Percentiles rank a stretch among this genome's conserved stretches.
phyloP scores from a whole-genome alignment of 2,888 invertebrate genomes.

The Drosophila picticornis region DNA sequence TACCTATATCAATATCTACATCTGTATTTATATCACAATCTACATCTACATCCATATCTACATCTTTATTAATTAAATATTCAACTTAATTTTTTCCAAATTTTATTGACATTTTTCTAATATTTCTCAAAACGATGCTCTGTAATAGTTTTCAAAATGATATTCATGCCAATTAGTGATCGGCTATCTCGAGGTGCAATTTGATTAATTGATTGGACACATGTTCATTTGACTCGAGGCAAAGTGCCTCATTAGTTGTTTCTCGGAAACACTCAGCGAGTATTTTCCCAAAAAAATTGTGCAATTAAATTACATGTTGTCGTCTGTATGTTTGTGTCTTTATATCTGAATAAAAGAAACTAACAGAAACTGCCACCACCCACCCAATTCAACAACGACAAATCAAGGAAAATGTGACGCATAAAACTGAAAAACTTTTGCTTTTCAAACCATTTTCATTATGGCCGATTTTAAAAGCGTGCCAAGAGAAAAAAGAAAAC shows the following conservation, averaged over 20 bases:
- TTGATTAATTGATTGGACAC: slow-evolving; percentile 55
- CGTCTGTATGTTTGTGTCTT: background rate
- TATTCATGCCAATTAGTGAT: slow-evolving; percentile 27
- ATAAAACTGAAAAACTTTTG: slow-evolving; percentile 42
- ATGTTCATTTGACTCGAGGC: slow-evolving; percentile 37
- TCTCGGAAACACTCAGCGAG: slow-evolving; percentile 10
- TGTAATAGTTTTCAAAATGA: background rate
- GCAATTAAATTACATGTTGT: slow-evolving; percentile 45
- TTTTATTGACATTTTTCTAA: slow-evolving; percentile 3
- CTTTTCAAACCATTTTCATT: slow-evolving; percentile 18
- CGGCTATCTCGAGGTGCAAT: slow-evolving; percentile 12
- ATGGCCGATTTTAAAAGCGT: slow-evolving; percentile 37
- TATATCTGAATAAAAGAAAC: background rate
- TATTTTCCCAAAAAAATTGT: slow-evolving; percentile 23
- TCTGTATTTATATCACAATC: too few species aligned
- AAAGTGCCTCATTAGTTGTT: slow-evolving; percentile 53
- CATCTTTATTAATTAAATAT: background rate
- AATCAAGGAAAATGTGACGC: slow-evolving; percentile 30
- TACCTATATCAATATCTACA: too few species aligned
- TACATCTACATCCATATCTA: background rate
- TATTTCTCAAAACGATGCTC: background rate
- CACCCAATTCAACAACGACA: slow-evolving; percentile 4
- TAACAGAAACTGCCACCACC: slow-evolving; percentile 25
- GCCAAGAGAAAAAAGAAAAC: slow-evolving; percentile 33
- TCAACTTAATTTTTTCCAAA: background rate